Base-by-base conservation (phyloP, 2,797 vertebrate genomes). In the Phoxinus dragarum region DNA sequence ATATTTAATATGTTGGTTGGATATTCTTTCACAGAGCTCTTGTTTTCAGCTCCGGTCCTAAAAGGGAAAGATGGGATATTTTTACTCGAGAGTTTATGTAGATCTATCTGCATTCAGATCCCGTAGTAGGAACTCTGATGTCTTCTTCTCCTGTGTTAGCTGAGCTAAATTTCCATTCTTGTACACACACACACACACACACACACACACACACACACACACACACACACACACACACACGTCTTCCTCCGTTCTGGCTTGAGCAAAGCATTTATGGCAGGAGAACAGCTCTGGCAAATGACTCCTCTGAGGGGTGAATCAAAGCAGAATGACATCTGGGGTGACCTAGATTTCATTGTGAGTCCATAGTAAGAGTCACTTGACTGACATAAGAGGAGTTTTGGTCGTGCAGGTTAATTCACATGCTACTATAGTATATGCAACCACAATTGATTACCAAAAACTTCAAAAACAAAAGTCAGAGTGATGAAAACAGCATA, bases 281-380 rank as follows among this genome's bases (percentile, higher is more conserved):
- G 19, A 54, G 79, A 84, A 71, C 61, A 67, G 54, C 31, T 54
- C 71, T 79, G 79, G 85, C 86, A 87, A 89, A 89, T 86, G 68
- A 79, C 68, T 81, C 79, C 56, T 84, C 52, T 52, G 47, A 86
- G 81, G 54, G 49, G 17, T 6, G 75, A 88, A 89, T 89, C 86
- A 87, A 90, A 92, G 88, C 69, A 54, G 89, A 90, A 92, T 87
- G 92, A 90, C 90, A 91, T 89, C 71, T 88, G 87, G 42, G 82
- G 88, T 91, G 91, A 90, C 91, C 90, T 82, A 90, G 82, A 92
- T 93, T 91, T 87, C 2, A 82, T 79, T 89, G 87, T 19, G 81
- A 79, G 44, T 75, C 75, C 61, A 88, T 54, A 88, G 66, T 81
- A 86, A 81, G 68, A 87, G 85, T 64, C 71, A 54, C 66, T 87